A percentile compares a stretch with the other conserved stretches of the same genome.
phyloP scores from a whole-genome alignment of 2,888 invertebrate genomes.

The Formica aserva region DNA sequence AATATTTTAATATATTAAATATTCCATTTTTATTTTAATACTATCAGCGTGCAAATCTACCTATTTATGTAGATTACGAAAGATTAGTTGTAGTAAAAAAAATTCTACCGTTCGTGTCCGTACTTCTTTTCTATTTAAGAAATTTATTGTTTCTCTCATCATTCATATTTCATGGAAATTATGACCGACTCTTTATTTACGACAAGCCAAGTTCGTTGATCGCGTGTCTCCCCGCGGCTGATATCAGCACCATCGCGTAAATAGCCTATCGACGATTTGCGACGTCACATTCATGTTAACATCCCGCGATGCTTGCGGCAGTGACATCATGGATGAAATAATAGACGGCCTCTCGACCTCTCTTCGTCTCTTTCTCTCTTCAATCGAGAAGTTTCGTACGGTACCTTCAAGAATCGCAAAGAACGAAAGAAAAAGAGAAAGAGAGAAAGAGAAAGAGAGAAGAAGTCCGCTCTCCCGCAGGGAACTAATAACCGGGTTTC shows the following conservation, averaged over 20 bases:
- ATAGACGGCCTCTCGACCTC: conserved; percentile 58
- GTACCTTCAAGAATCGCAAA: conserved; percentile 55
- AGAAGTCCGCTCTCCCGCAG: conserved; percentile 76
- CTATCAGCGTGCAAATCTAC: background rate
- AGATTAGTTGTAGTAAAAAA: background rate
- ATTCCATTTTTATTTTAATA: background rate
- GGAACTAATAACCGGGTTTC: conserved; percentile 84
- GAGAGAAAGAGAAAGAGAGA: conserved; percentile 49
- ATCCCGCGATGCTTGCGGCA: conserved; percentile 41
- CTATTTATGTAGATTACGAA: background rate
- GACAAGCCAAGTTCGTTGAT: conserved; percentile 31
- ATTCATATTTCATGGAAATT: background rate
- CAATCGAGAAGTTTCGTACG: conserved; percentile 62
- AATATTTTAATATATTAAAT: background rate
- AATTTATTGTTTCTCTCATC: conserved; percentile 28
- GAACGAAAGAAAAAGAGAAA: conserved; percentile 41
- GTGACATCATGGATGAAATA: conserved; percentile 70
- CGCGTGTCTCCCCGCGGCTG: conserved; percentile 34
- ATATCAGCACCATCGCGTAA: conserved; percentile 37
- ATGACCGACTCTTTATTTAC: conserved; percentile 17
- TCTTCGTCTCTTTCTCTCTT: conserved; percentile 31
- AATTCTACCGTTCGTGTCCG: background rate
- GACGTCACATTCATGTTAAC: conserved; percentile 35
- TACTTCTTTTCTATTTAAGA: background rate
- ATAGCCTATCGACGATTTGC: conserved; percentile 36